Conservation (phyloP, 2,113 vertebrate genomes). For the Pipa parva region DNA sequence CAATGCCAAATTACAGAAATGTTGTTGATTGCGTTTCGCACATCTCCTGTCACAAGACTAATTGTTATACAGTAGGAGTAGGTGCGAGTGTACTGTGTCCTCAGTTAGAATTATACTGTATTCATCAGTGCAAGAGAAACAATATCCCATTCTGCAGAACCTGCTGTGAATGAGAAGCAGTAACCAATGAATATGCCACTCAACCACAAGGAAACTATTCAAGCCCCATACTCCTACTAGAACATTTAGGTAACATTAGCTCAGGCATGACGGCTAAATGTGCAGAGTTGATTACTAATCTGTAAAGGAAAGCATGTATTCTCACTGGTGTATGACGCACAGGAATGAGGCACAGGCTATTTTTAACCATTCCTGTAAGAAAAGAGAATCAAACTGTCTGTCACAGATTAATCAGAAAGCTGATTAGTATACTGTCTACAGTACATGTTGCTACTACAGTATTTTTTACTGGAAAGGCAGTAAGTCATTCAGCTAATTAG, state of each 20-base stretch:
- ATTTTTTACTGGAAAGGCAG: not conserved
- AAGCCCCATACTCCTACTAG: not conserved
- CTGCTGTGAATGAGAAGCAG: not conserved
- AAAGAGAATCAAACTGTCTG: constrained; percentile 17
- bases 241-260: constrained; percentile 11
- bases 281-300: constrained; percentile 22
- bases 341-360: constrained; percentile 17
- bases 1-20: too few relatives aligned
- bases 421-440: not conserved
- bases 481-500: not conserved
- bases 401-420: constrained; percentile 24
- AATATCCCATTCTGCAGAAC: not conserved
- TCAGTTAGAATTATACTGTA: not conserved
- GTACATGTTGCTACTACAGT: constrained; percentile 14
- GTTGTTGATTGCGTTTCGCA: constrained; percentile 16
- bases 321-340: constrained; percentile 29
- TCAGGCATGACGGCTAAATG: constrained; percentile 3
- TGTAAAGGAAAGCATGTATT: constrained; percentile 22
- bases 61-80: not conserved
- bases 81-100: too few relatives aligned
- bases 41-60: not conserved
- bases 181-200: not conserved
- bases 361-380: constrained; percentile 34
- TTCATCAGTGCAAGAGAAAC: not conserved
- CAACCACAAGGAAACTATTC: too few relatives aligned